Conservation (phyloP, 1,140 invertebrate species). For the Melanaphis sacchari region DNA sequence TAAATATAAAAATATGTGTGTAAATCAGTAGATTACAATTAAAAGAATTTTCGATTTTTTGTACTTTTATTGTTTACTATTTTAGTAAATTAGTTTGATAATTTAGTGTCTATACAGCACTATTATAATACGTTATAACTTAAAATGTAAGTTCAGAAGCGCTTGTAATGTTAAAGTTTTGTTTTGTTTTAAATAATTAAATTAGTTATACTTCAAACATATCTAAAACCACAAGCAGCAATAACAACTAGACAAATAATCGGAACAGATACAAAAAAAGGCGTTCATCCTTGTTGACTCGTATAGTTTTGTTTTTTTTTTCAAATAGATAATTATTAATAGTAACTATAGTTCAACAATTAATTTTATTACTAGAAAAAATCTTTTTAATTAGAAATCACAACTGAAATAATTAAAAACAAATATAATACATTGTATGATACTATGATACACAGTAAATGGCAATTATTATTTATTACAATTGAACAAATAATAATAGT, state of each 20-base stretch:
- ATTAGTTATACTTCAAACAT: not conserved
- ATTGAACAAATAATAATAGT: not conserved
- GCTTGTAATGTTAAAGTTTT: not conserved
- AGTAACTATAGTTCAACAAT: no score
- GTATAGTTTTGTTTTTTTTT: not conserved
- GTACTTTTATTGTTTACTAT: not conserved
- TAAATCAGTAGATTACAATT: not conserved
- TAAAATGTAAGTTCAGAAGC: not conserved
- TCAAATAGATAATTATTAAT: not conserved
- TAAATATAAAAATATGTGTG: not conserved
- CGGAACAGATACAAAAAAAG: not conserved
- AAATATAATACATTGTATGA: not conserved
- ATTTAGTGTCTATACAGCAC: not conserved
- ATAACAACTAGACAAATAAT: not conserved
- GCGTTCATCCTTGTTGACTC: not conserved
- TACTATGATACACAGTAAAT: not conserved
- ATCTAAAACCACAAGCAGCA: not conserved
- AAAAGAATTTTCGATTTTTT: not conserved
- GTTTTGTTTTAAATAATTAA: not conserved
- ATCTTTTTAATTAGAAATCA: not conserved
- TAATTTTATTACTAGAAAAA: not conserved
- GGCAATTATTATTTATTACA: not conserved
- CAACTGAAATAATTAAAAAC: not conserved
- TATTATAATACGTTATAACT: not conserved
- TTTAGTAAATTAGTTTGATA: not conserved